Base-by-base conservation (phyloP, 2,888 invertebrate genomes). In the Alviniconcha strummeri region DNA sequence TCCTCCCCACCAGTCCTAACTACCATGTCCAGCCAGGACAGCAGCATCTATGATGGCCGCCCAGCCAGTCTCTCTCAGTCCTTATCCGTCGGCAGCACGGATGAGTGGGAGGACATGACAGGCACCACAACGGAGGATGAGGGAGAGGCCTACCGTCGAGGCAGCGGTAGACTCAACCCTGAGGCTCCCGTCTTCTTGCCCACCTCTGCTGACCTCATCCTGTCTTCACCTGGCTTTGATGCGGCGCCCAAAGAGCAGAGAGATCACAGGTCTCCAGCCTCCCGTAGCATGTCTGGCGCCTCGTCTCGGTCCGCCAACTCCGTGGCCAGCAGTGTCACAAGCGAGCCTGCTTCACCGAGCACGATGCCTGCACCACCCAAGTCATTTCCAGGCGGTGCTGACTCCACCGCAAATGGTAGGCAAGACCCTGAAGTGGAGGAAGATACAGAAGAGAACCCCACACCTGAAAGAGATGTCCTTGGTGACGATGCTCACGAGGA, bases 141-240 rank as follows among this genome's bases (percentile, higher is more conserved):
- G 56, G 84, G 72, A 13, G 81, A 86, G 69, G 57, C 55, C 36
- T 55, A 13, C 81, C 56, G 64, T n/a, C 36, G 77, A 71, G 81
- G 79, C 36, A 74, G 52, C 13, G 71, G 78, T 15, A 88, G 89
- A 54, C 84, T 91, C 56, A 91, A 91, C 84, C 91, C 90, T 56
- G 91, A 91, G 86, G 91, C 91, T 15, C 90, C 91, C 36, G 90
- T 87, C 60, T 91, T 90, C 83, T 87, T 89, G n/a, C 90, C 91
- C 67, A 87, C 86, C 11, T 90, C 91, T 19, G 89, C 90, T 56
- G 88, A 89, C 76, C 87, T 90, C 81, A 86, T 89, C 87, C 90
- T 88, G 79, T 89, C 90, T 8, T 90, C 89, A 5, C 86, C 87
- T 19, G 54, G 72, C 71, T 69, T 81, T 76, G 15, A 60, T 8